Conservation (phyloP, 2,113 vertebrate species). For the Chinchilla lanigera region DNA sequence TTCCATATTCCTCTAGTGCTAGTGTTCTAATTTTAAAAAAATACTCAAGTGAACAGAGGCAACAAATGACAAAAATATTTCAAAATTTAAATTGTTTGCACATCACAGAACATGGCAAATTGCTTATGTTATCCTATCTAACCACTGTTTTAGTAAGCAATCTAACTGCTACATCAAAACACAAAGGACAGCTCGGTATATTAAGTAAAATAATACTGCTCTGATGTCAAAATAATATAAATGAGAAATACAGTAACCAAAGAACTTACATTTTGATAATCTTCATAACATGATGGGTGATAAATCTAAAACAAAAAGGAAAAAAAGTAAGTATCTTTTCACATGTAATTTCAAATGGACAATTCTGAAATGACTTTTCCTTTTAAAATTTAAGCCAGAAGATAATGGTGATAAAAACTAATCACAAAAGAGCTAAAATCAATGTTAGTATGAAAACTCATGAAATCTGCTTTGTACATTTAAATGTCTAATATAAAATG, state of each 20-base stretch:
- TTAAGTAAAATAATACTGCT: not conserved
- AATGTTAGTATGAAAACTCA: not conserved
- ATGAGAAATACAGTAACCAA: constrained; percentile 17
- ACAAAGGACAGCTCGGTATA: not conserved
- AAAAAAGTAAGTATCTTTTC: constrained; percentile 29
- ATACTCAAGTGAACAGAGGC: constrained; percentile 15
- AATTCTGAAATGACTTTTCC: constrained; percentile 33
- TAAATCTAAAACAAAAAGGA: constrained; percentile 91
- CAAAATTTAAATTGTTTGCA: constrained; percentile 21
- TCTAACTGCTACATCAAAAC: not conserved
- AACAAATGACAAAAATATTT: constrained; percentile 14
- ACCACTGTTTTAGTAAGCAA: not conserved
- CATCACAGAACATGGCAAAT: not conserved
- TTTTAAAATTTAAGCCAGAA: constrained; percentile 49
- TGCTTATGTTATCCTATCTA: not conserved
- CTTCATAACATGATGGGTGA: constrained; percentile 98
- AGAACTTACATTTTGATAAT: constrained; percentile 97
- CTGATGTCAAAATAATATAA: constrained; percentile 33
- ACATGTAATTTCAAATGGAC: constrained; percentile 5
- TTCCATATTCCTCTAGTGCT: constrained; percentile 11
- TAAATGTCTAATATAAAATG: not conserved
- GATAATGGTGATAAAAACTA: not conserved
- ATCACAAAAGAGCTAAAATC: not conserved
- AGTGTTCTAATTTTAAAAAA: not conserved
- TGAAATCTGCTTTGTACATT: constrained; percentile 33